These are phyloP conservation scores for Drosophila dunni DNA, from an alignment of 1,140 invertebrate species.

Conservation along the genomic window DNA sequence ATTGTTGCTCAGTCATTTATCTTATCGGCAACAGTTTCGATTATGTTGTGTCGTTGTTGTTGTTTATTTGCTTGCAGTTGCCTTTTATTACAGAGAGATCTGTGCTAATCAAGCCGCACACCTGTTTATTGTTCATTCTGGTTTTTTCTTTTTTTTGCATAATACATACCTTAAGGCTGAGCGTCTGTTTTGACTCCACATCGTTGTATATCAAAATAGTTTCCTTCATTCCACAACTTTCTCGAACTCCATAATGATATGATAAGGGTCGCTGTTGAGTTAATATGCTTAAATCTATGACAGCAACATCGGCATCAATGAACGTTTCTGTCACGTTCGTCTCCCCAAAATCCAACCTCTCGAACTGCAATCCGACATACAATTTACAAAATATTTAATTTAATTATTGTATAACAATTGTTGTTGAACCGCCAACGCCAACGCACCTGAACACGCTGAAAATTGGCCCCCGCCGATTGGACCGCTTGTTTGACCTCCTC, in stretches of 20 bases:
- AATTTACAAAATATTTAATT: constrained; percentile 10
- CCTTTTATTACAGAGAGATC: constrained; percentile 46
- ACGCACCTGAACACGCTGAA: constrained; percentile 92
- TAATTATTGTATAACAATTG: constrained; percentile 59
- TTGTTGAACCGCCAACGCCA: constrained; percentile 32
- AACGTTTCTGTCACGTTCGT: constrained; percentile 93
- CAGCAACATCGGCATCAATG: constrained; percentile 98
- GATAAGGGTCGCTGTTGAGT: constrained; percentile 96
- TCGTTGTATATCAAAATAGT: constrained; percentile 98
- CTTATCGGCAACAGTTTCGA: constrained; percentile 65
- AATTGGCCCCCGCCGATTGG: constrained; percentile 90
- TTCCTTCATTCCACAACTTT: constrained; percentile 99
- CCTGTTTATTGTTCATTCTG: constrained; percentile 1
- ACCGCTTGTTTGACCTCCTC: constrained; percentile 94
- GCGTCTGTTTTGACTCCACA: constrained; percentile 92
- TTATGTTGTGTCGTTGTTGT: constrained; percentile 44
- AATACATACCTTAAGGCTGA: constrained; percentile 91
- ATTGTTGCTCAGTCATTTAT: constrained; percentile 60
- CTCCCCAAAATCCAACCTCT: constrained; percentile 94
- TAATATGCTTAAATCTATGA: constrained; percentile 97
- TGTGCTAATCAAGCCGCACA: constrained; percentile 51
- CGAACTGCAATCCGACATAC: constrained; percentile 87
- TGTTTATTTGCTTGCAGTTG: constrained; percentile 25
- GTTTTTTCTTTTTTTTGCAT: too few relatives aligned
- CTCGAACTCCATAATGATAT: constrained; percentile 98